Percentiles rank a stretch among this genome's conserved stretches.
phyloP scores from a whole-genome alignment of 1,140 invertebrate species.

The Polypedilum pembai region DNA sequence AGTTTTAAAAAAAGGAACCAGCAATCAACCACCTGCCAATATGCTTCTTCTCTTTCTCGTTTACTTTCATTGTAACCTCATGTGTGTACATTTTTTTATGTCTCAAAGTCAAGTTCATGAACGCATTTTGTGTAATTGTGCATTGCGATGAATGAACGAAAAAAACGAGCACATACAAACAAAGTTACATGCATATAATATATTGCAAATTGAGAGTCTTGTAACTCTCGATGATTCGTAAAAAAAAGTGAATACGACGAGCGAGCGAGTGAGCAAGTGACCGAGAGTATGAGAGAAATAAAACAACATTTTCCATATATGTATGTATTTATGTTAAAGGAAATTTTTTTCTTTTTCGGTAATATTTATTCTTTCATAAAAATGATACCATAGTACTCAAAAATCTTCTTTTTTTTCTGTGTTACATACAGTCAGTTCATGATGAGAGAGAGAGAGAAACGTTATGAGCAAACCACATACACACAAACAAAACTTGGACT shows the following conservation, averaged over 20 bases:
- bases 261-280: no score
- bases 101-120: constrained; percentile 27
- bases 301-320: background rate
- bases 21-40: constrained; percentile 11
- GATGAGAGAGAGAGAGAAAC: background rate
- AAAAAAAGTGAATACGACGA: background rate
- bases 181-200: background rate
- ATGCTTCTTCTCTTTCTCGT: background rate
- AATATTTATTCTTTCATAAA: constrained; percentile 19
- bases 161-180: constrained; percentile 9
- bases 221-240: background rate
- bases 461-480: constrained; percentile 16
- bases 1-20: background rate
- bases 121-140: constrained; percentile 15
- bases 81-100: background rate
- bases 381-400: constrained; percentile 13
- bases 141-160: constrained; percentile 12
- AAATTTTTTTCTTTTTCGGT: background rate
- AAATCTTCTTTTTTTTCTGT: background rate
- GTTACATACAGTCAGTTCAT: background rate
- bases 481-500: background rate
- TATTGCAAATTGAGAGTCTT: background rate
- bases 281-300: background rate
- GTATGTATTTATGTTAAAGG: background rate
- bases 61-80: constrained; percentile 4